Percentiles rank a stretch among this genome's conserved stretches.
Conservation (phyloP, 2,797 vertebrate genomes). For the Oreochromis mossambicus region DNA sequence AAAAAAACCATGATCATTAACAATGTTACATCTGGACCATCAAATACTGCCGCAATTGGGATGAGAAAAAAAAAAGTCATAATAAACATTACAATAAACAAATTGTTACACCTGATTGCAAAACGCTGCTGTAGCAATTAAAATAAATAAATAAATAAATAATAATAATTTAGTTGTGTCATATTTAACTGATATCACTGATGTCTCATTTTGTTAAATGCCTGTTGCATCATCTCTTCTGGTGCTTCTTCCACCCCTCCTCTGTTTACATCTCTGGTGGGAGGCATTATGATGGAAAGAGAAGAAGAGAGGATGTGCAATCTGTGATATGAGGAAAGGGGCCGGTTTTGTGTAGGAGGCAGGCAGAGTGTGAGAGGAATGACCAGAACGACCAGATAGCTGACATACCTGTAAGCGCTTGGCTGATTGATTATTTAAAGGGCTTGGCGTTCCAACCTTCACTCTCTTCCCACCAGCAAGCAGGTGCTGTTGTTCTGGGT, state of each 20-base stretch:
- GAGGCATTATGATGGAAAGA: neutral
- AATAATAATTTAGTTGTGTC: neutral
- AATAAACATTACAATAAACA: neutral
- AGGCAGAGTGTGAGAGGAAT: neutral
- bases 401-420: neutral
- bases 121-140: neutral
- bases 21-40: neutral
- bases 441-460: neutral
- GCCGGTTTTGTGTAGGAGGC: neutral
- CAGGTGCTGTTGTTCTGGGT: neutral
- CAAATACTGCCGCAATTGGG: neutral
- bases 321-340: neutral
- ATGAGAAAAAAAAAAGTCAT: neutral
- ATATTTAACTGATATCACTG: neutral
- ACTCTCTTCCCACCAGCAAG: neutral
- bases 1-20: neutral
- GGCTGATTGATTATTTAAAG: neutral
- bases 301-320: neutral
- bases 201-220: neutral
- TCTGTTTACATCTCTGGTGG: neutral
- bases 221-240: neutral
- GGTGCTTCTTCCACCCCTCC: neutral
- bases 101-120: neutral
- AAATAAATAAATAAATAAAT: neutral
- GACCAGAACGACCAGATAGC: neutral